These are phyloP conservation scores for Lysiphlebus fabarum DNA, from an alignment of 1,140 invertebrate species.

Conservation along the genomic window DNA sequence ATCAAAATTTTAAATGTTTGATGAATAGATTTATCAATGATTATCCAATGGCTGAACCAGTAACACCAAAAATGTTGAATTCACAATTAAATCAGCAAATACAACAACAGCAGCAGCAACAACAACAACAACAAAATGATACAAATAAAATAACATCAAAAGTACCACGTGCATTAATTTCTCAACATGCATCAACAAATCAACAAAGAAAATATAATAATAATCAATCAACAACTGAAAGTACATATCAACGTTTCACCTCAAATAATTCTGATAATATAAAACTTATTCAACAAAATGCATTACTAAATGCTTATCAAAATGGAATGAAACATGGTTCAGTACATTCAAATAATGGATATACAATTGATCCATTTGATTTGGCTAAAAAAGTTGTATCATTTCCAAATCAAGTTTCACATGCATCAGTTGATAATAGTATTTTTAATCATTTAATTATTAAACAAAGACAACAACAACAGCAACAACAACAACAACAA, in stretches of 20 bases:
- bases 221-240: constrained; percentile 40
- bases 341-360: constrained; percentile 32
- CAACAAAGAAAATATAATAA: constrained; percentile 36
- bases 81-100: constrained; percentile 34
- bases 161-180: constrained; percentile 31
- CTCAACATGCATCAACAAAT: constrained; percentile 27
- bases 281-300: constrained; percentile 37
- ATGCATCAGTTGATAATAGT: constrained; percentile 38
- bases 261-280: constrained; percentile 39
- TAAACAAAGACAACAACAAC: constrained; percentile 40
- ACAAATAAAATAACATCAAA: constrained; percentile 25
- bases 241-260: constrained; percentile 41
- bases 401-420: constrained; percentile 28
- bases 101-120: too few relatives aligned
- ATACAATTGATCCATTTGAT: constrained; percentile 44
- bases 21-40: constrained; percentile 35
- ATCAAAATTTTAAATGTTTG: constrained; percentile 44
- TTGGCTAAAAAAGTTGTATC: constrained; percentile 37
- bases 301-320: constrained; percentile 33
- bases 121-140: constrained; percentile 6
- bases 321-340: constrained; percentile 35
- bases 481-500: constrained; percentile 36
- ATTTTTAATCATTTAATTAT: constrained; percentile 40
- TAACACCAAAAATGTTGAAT: constrained; percentile 30
- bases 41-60: constrained; percentile 16